Conservation (phyloP, 2,797 vertebrate genomes). For the Scarus forsteni region DNA sequence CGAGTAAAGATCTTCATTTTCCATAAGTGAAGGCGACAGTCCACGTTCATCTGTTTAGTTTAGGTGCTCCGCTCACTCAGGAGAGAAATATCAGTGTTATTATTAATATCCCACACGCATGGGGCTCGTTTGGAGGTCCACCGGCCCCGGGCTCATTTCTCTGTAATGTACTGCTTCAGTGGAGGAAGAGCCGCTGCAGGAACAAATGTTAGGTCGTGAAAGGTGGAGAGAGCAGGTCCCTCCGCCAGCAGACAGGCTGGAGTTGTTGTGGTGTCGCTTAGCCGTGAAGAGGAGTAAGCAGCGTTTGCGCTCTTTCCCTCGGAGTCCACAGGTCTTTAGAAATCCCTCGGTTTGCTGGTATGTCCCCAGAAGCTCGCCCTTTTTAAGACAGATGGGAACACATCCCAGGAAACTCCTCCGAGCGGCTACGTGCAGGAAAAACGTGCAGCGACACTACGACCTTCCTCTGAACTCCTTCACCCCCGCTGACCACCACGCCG, state of each 20-base stretch:
- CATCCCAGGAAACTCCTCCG: conserved; percentile 77
- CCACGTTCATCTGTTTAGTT: conserved; percentile 73
- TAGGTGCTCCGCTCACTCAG: conserved; percentile 40
- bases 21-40: conserved; percentile 74
- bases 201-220: not conserved
- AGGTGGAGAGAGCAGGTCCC: not conserved
- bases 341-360: conserved; percentile 31
- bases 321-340: conserved; percentile 70
- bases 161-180: conserved; percentile 32
- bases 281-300: conserved; percentile 2
- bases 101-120: conserved; percentile 47
- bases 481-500: conserved; percentile 76
- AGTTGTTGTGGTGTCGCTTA: conserved; percentile 39
- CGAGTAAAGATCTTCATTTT: conserved; percentile 80
- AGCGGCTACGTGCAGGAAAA: conserved; percentile 66
- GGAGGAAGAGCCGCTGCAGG: conserved; percentile 27
- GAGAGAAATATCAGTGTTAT: conserved; percentile 34
- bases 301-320: conserved; percentile 9
- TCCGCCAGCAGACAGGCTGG: conserved; percentile 32
- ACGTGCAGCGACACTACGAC: conserved; percentile 67
- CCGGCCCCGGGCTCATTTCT: conserved; percentile 62
- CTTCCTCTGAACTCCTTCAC: conserved; percentile 82
- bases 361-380: conserved; percentile 54
- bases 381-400: conserved; percentile 55
- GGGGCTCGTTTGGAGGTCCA: conserved; percentile 60